Percentiles rank a stretch among this genome's conserved stretches.
Conservation (phyloP, 2,113 vertebrate genomes). For the Oenanthe oenanthe region DNA sequence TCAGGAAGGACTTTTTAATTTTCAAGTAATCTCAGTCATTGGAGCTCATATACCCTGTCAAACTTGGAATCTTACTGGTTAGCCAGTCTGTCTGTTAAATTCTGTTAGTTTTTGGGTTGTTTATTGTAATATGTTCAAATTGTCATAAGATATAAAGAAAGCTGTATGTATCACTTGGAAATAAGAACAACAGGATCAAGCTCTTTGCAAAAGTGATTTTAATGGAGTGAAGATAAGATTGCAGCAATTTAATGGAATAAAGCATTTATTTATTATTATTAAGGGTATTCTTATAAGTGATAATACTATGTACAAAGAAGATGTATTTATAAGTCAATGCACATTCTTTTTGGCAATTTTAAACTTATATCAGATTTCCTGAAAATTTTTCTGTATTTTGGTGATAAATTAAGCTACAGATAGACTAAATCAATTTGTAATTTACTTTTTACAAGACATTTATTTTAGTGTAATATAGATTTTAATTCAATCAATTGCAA, state of each 20-base stretch:
- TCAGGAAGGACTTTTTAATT: constrained; percentile 21
- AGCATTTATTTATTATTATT: constrained; percentile 14
- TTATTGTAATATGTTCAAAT: not conserved
- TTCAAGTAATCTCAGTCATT: not conserved
- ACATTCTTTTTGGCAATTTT: not conserved
- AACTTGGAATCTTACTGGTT: not conserved
- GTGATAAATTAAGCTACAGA: constrained; percentile 27
- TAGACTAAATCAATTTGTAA: not conserved
- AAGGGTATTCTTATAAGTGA: not conserved
- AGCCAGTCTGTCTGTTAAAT: constrained; percentile 10
- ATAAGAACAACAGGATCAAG: not conserved
- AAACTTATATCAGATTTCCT: not conserved
- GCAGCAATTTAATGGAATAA: constrained; percentile 9
- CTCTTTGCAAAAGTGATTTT: not conserved
- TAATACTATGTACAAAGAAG: not conserved
- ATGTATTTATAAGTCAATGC: not conserved
- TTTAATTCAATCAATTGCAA: not conserved
- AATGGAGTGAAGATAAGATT: not conserved
- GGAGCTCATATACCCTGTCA: not conserved
- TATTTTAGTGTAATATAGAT: not conserved
- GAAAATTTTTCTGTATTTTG: not conserved
- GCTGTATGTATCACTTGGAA: not conserved
- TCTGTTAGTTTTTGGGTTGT: not conserved
- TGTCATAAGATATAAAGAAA: constrained; percentile 10
- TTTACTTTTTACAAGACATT: not conserved